phyloP scores from a whole-genome alignment of 2,888 invertebrate genomes.

The Priocnemis perturbator region DNA sequence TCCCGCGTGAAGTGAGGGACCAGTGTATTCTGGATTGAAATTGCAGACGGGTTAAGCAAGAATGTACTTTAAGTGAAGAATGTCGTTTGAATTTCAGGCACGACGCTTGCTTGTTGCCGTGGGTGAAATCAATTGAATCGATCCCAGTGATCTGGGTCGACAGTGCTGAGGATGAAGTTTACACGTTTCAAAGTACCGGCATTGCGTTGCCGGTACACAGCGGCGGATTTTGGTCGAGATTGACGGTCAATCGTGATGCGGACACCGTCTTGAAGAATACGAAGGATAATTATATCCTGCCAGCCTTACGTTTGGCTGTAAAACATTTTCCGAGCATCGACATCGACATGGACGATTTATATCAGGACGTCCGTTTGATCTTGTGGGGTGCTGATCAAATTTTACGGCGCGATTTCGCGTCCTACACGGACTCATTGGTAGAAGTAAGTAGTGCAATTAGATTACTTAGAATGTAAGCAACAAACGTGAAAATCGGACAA shows the following conservation, averaged over 20 bases:
- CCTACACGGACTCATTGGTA: conserved; percentile 63
- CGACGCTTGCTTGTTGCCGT: conserved; percentile 71
- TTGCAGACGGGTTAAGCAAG: no score
- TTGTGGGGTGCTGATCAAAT: conserved; percentile 67
- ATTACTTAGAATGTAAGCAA: no score
- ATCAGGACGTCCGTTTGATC: conserved; percentile 65
- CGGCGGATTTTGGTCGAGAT: conserved; percentile 57
- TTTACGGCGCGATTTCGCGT: conserved; percentile 64
- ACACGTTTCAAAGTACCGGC: conserved; percentile 65
- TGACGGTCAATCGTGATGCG: conserved; percentile 50
- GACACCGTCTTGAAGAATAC: conserved; percentile 50
- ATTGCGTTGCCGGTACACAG: conserved; percentile 66
- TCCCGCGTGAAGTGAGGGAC: no score
- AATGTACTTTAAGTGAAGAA: no score
- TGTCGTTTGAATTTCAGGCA: conserved; percentile 66
- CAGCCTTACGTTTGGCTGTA: conserved; percentile 56
- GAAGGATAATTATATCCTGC: conserved; percentile 59
- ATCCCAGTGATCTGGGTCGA: conserved; percentile 69
- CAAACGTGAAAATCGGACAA: no score
- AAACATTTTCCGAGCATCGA: conserved; percentile 54
- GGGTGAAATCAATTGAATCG: conserved; percentile 61
- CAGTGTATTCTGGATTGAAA: no score
- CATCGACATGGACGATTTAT: conserved; percentile 59
- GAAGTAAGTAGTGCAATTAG: conserved; percentile 53
- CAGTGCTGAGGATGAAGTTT: conserved; percentile 65